These are phyloP conservation scores for Phyllotreta striolata DNA, from an alignment of 2,888 invertebrate genomes.

Conservation along the genomic window DNA sequence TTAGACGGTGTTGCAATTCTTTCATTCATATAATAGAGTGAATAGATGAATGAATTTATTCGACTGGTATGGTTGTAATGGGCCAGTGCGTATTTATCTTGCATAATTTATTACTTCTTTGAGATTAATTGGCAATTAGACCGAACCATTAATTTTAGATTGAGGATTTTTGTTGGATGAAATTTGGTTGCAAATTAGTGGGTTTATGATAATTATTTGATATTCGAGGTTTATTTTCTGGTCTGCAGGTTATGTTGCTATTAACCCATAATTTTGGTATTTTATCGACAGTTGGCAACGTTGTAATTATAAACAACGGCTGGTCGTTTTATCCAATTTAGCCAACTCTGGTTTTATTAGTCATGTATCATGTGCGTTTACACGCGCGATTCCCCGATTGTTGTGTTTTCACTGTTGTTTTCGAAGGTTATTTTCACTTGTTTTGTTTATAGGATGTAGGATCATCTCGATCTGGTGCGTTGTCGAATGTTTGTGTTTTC, in stretches of 20 bases:
- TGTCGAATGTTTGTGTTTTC: slow-evolving; percentile 14
- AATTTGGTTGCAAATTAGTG: too few relatives aligned
- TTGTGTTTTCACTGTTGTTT: slow-evolving; percentile 26
- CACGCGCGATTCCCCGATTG: slow-evolving; percentile 29
- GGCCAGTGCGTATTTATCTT: too few relatives aligned
- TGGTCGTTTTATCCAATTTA: slow-evolving; percentile 37
- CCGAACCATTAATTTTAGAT: too few relatives aligned
- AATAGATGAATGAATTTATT: background rate
- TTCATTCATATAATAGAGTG: background rate
- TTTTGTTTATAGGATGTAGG: slow-evolving; percentile 13
- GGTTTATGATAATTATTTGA: too few relatives aligned
- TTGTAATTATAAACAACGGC: slow-evolving; percentile 29
- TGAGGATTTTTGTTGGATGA: too few relatives aligned
- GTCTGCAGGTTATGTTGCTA: too few relatives aligned
- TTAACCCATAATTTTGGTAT: background rate
- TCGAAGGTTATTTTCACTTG: slow-evolving; percentile 21
- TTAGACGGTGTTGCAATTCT: slow-evolving; percentile 19
- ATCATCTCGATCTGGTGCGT: slow-evolving; percentile 9
- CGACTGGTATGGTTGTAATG: too few relatives aligned
- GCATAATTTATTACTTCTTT: too few relatives aligned
- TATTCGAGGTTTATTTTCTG: too few relatives aligned
- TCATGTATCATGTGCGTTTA: slow-evolving; percentile 34
- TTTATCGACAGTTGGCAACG: slow-evolving; percentile 27
- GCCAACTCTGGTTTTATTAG: slow-evolving; percentile 29
- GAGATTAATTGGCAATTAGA: too few relatives aligned